A percentile compares a stretch with the other conserved stretches of the same genome.
These are phyloP conservation scores for Drosophila nigricruria DNA, from an alignment of 2,888 invertebrate species.

Conservation along the genomic window DNA sequence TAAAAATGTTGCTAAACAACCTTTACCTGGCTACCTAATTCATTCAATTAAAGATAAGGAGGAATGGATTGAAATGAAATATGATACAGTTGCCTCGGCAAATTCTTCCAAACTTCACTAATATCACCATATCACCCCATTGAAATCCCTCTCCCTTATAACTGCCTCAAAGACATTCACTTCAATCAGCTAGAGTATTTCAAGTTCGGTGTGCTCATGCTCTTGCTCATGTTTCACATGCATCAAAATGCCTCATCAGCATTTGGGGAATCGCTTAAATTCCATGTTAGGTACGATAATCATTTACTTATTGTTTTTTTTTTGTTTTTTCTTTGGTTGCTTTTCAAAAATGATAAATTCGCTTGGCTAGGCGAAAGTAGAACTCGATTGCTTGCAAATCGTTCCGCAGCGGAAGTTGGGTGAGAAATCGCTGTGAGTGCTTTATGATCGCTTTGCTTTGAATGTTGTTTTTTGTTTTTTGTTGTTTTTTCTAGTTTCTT, in stretches of 20 bases:
- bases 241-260: conserved; percentile 14
- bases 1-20: no score
- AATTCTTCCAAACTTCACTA: no score
- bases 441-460: conserved; percentile 49
- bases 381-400: conserved; percentile 69
- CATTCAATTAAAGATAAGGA: no score
- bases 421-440: conserved; percentile 65
- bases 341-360: conserved; percentile 26
- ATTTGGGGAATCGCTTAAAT: conserved; percentile 13
- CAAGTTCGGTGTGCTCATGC: neutral
- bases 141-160: no score
- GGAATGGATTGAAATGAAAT: no score
- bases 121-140: no score
- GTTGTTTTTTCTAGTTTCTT: neutral
- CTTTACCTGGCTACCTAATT: no score
- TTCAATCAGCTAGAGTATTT: neutral
- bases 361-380: conserved; percentile 70
- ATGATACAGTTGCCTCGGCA: no score
- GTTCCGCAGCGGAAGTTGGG: conserved; percentile 66
- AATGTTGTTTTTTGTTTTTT: neutral
- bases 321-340: neutral
- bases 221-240: neutral
- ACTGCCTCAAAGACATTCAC: neutral
- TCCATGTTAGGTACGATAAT: conserved; percentile 33
- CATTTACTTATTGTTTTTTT: conserved; percentile 20